These are phyloP conservation scores for Nicator chloris DNA, from an alignment of 2,113 vertebrate species.

Conservation along the genomic window DNA sequence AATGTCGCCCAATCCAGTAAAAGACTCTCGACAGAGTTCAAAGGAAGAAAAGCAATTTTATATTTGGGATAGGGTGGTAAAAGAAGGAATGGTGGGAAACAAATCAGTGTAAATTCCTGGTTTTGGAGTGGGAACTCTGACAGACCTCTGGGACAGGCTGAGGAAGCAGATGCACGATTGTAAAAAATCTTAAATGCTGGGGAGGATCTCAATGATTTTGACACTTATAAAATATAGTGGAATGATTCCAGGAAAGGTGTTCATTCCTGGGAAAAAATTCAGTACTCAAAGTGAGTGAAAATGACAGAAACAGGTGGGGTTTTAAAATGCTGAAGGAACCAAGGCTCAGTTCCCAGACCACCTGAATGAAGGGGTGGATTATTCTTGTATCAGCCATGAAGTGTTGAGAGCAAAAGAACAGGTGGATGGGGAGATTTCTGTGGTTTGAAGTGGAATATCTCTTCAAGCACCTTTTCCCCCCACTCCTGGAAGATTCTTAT, in stretches of 20 bases:
- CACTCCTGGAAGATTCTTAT: accelerated
- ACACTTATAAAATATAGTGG: background rate
- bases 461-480: background rate
- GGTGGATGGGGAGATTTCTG: background rate
- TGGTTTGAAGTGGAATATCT: background rate
- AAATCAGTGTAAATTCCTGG: background rate
- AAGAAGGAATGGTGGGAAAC: background rate
- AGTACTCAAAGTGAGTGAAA: background rate
- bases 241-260: background rate
- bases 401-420: background rate
- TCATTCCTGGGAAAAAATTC: background rate
- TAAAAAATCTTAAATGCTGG: background rate
- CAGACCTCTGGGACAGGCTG: background rate
- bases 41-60: background rate
- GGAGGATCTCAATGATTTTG: slow-evolving; percentile 8
- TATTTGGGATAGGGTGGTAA: background rate
- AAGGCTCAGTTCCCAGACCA: background rate
- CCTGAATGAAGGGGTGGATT: background rate
- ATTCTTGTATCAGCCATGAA: background rate
- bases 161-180: background rate
- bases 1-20: background rate
- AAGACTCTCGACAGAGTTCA: background rate
- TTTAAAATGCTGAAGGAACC: background rate
- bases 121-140: background rate
- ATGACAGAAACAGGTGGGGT: background rate